Conservation (phyloP, 1,140 invertebrate species). For the Calliphora vicina region DNA sequence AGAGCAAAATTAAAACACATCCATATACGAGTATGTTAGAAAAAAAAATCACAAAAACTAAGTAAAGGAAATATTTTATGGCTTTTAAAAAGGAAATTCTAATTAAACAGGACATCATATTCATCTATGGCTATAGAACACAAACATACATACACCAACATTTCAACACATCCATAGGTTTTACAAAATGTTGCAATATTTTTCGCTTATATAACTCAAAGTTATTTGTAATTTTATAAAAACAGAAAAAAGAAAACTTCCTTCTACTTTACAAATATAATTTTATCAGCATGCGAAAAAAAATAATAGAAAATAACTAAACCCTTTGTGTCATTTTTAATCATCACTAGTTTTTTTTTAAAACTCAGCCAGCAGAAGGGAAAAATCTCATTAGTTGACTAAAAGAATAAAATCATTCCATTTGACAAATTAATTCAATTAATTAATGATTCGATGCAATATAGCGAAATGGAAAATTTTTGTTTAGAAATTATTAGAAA, state of each 20-base stretch:
- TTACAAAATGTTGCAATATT: not conserved
- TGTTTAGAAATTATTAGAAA: too few species aligned
- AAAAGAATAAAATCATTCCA: too few species aligned
- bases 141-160: not conserved
- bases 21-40: not conserved
- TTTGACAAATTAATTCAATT: too few species aligned
- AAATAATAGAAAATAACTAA: not conserved
- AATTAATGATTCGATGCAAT: too few species aligned
- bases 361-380: too few species aligned
- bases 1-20: not conserved
- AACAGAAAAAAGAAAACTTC: too few species aligned
- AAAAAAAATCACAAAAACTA: not conserved
- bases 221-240: not conserved
- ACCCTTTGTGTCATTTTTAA: not conserved
- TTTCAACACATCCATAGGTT: not conserved
- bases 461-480: too few species aligned
- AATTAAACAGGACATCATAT: conserved; percentile 42
- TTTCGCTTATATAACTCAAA: not conserved
- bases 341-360: not conserved
- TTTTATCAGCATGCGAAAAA: too few species aligned
- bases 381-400: too few species aligned
- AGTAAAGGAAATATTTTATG: conserved; percentile 36
- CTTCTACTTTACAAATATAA: too few species aligned
- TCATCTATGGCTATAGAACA: not conserved
- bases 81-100: conserved; percentile 36